Percentiles rank a stretch among this genome's conserved stretches.
These are phyloP conservation scores for Plumapathes pennacea DNA, from an alignment of 92 coral and sea anemone genomes.

Conservation along the genomic window DNA sequence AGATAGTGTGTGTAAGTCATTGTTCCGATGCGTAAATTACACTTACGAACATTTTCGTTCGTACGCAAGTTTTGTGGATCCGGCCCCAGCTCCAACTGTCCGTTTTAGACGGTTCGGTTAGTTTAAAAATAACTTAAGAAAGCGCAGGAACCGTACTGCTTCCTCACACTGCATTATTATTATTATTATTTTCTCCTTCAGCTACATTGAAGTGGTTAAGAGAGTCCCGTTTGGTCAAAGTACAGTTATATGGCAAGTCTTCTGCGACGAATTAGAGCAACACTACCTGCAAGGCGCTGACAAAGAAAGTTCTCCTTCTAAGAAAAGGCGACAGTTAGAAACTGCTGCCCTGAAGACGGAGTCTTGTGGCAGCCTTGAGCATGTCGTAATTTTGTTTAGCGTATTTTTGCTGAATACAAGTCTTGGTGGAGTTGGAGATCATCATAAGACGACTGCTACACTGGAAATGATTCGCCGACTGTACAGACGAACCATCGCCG, in stretches of 20 bases:
- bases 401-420: constrained; percentile 52
- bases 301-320: neutral
- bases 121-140: too few relatives aligned
- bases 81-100: too few relatives aligned
- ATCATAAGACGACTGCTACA: constrained; percentile 33
- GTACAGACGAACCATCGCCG: neutral
- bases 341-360: neutral
- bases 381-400: constrained; percentile 39
- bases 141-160: too few relatives aligned
- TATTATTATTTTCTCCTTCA: neutral
- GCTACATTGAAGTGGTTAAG: constrained; percentile 29
- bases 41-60: too few relatives aligned
- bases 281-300: neutral
- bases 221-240: constrained; percentile 54
- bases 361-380: constrained; percentile 17
- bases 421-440: constrained; percentile 68
- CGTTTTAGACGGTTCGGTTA: too few relatives aligned
- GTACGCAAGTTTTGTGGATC: too few relatives aligned
- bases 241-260: constrained; percentile 37
- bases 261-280: constrained; percentile 37
- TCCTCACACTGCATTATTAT: neutral
- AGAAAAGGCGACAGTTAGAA: neutral
- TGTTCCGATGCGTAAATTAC: too few relatives aligned
- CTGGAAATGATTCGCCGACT: constrained; percentile 22
- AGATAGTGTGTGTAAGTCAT: too few relatives aligned